phyloP scores from a whole-genome alignment of 2,113 vertebrate genomes.

The Donacobius atricapilla region DNA sequence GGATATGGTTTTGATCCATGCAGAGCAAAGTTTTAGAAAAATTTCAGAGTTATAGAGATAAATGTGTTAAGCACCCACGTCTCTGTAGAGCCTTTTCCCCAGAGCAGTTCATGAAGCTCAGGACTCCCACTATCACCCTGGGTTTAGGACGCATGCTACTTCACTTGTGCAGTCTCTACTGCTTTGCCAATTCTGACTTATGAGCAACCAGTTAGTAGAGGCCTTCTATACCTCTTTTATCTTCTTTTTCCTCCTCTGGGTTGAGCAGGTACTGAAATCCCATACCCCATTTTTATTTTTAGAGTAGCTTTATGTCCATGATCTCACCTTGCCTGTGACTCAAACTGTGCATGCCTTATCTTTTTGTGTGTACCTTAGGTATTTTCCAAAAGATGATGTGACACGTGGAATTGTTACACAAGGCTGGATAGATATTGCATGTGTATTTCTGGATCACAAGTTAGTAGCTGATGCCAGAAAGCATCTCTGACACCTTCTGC shows the following conservation, averaged over 20 bases:
- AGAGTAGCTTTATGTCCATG: background rate
- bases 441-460: background rate
- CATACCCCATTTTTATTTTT: background rate
- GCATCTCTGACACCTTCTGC: background rate
- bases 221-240: background rate
- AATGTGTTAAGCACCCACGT: background rate
- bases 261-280: background rate
- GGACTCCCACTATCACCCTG: background rate
- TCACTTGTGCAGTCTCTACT: background rate
- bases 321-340: background rate
- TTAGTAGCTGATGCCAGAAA: background rate
- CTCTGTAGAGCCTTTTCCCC: background rate
- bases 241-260: fast-evolving
- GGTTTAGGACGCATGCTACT: background rate
- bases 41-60: background rate
- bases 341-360: background rate
- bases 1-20: background rate
- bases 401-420: background rate
- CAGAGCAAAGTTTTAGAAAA: background rate
- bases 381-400: background rate
- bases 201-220: background rate
- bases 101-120: background rate
- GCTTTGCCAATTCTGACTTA: background rate
- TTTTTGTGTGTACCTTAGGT: background rate
- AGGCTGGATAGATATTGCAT: background rate